Evolutionary conservation across 2,113 vertebrate genomes (phyloP), one percentile per base, ranked within the genome.

Genomic region (Chiloscyllium plagiosum): DNA sequence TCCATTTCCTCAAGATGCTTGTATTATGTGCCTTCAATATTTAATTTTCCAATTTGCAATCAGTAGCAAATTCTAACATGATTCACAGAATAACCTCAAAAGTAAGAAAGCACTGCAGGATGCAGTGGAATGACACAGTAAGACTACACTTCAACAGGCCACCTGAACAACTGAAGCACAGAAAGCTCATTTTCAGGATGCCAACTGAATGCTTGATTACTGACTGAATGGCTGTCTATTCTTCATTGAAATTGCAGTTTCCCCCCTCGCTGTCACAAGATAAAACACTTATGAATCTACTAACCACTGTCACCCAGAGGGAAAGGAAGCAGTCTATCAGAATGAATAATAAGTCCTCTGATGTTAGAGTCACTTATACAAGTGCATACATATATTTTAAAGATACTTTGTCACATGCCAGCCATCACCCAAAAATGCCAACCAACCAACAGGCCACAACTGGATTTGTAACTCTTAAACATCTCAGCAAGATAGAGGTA

Each of bases 101-200:
- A 83, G n/a, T 37, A 19, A 37, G 37, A 19, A 83, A 83, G 15
- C n/a, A 42, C 15, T 17, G 37, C 78, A 42, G 78, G n/a, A 37
- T 83, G n/a, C 78, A 42, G 37, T 83, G n/a, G 42, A 19, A 83
- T 17, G 78, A 19, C 78, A 83, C 78, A 83, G 78, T 83, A 83
- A 37, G n/a, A 83, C 78, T 83, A 42, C n/a, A 42, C 78, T 83
- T 37, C 78, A 83, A 83, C 12, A 83, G 37, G 17, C 78, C n/a
- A 83, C 13, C 78, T 42, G 78, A 83, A 83, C 33, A 83, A 83
- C 15, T 83, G 78, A 83, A 17, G 78, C 78, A 83, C 37, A n/a
- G 37, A 83, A 83, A 83, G 13, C 78, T 83, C n/a, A 83, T 83
- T 83, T 83, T 83, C 78, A 42, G 78, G 78, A 83, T 83, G 78